Base-by-base conservation (phyloP, 2,797 vertebrate species). In the Cuniculus paca region DNA sequence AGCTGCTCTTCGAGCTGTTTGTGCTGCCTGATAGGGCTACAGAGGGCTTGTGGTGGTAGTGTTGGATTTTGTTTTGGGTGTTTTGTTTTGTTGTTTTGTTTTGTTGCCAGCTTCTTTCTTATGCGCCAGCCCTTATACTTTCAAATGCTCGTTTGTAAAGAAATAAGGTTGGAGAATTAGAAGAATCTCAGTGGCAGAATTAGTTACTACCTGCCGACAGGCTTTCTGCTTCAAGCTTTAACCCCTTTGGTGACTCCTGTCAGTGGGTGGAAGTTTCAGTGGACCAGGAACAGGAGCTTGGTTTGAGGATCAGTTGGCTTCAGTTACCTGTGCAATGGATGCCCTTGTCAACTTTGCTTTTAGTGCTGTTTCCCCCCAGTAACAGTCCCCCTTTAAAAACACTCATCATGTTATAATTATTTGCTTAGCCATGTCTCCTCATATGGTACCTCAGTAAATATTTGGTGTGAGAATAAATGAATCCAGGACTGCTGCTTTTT, bases 1-100 rank as follows among this genome's bases (percentile, higher is more conserved):
- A 98, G 97, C 98, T 98, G 97, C 52, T 97, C 97, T 98, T 98
- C 95, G 98, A 95, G 95, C 95, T 94, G 97, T 97, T 98, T 97
- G 95, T 61, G 79, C 96, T 98, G 97, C 98, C 92, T 70, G 87
- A 98, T 97, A 95, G 95, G 95, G 88, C 96, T 97, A 96, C 12
- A 92, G 96, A 97, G 39, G 78, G 87, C 16, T n/a, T 56, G 48
- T 65, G 58, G 45, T 68, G 48, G 19, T 34, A 20, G 50, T 61
- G 45, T 14, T 91, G 93, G 96, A 45, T 58, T 42, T 75, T 96
- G 88, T 13, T 98, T 96, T 94, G 78, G 14, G 31, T n/a, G 36
- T 65, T 63, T 63, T 34, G 31, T 31, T 68, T 68, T n/a, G 34
- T 68, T n/a, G 34, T 68, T 36, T 68, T 20, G 17, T 68, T 36